Evolutionary conservation across 1,140 invertebrate genomes (phyloP).

Genomic region (Sarcophaga peregrina): DNA sequence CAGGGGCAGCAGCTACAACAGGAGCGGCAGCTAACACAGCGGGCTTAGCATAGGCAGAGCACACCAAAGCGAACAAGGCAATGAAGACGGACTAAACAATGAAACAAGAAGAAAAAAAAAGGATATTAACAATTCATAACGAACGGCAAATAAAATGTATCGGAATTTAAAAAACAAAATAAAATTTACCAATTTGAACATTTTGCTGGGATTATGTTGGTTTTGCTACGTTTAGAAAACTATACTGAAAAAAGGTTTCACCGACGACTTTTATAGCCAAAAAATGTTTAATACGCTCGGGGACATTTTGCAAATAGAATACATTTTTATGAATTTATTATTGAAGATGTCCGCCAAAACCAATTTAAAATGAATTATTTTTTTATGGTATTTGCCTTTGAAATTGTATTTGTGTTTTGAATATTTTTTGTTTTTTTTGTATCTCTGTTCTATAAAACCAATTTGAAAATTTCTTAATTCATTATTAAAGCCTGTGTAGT

Average conservation of each 20-base stretch:
- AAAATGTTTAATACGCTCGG: neutral
- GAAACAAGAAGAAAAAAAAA: conserved; percentile 30
- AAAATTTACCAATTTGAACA: conserved; percentile 63
- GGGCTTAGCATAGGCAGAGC: conserved; percentile 58
- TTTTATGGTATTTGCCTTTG: no score
- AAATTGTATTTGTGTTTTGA: no score
- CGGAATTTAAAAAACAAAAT: neutral
- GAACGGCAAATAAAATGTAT: neutral
- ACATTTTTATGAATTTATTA: neutral
- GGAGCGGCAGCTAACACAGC: conserved; percentile 49
- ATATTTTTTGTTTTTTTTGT: neutral
- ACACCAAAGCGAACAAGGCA: conserved; percentile 60
- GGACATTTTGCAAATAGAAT: neutral
- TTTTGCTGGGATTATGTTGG: conserved; percentile 52
- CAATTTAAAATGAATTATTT: neutral
- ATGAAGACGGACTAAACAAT: conserved; percentile 54
- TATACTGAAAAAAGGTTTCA: neutral
- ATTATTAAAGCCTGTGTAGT: neutral
- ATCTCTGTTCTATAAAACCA: conserved; percentile 28
- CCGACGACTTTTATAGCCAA: conserved; percentile 19
- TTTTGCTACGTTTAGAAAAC: conserved; percentile 41
- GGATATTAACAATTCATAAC: neutral
- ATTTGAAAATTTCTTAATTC: neutral
- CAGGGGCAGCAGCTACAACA: conserved; percentile 55
- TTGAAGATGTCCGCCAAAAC: conserved; percentile 39